phyloP scores from a whole-genome alignment of 1,140 invertebrate genomes.

The Lepidurus apus region DNA sequence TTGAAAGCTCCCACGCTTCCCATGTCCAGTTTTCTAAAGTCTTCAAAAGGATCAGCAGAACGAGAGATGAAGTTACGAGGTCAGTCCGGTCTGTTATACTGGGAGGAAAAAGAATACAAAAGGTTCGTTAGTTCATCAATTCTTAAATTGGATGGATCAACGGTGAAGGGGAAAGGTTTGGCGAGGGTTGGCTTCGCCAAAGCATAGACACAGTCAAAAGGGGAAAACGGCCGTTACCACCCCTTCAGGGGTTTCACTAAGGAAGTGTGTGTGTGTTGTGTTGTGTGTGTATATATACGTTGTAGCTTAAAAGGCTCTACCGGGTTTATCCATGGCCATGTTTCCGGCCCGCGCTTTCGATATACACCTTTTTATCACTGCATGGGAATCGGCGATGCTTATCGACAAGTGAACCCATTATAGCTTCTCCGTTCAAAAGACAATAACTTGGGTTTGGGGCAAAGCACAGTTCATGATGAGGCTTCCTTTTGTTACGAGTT shows the following conservation, averaged over 20 bases:
- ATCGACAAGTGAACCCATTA: conserved; percentile 6
- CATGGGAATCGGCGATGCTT: conserved; percentile 3
- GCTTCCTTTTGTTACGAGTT: no score
- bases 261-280: neutral
- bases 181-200: neutral
- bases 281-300: neutral
- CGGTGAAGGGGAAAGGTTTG: neutral
- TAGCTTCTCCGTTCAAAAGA: neutral
- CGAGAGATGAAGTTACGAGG: no score
- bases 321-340: neutral
- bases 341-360: neutral
- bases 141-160: neutral
- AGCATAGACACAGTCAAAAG: neutral
- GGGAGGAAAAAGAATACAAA: neutral
- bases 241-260: neutral
- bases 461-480: no score
- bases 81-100: no score
- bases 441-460: neutral
- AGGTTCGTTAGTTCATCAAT: conserved; percentile 22
- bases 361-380: conserved; percentile 11
- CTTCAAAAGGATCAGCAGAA: neutral
- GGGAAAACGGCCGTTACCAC: conserved; percentile 12
- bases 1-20: conserved; percentile 17
- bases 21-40: neutral
- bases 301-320: neutral